phyloP scores from a whole-genome alignment of 2,888 invertebrate species.

The Tipula lateralis region DNA sequence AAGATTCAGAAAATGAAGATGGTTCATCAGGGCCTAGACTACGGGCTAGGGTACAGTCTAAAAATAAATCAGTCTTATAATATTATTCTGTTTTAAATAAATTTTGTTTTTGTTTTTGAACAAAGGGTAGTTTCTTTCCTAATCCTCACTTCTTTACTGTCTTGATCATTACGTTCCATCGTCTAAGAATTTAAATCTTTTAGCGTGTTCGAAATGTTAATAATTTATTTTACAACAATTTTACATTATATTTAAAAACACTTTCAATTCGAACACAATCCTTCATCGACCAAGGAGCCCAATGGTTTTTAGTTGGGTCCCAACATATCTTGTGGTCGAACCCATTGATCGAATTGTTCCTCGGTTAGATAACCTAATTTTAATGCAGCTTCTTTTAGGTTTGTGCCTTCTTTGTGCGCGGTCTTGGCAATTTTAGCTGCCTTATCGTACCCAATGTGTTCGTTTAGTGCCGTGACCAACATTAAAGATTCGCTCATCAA shows the following conservation, averaged over 20 bases:
- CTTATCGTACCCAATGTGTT: conserved; percentile 97
- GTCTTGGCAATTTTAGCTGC: conserved; percentile 95
- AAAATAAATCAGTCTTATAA: not conserved
- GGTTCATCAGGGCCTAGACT: not conserved
- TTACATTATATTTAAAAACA: not conserved
- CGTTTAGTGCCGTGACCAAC: conserved; percentile 96
- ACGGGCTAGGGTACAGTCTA: not conserved
- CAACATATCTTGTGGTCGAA: conserved; percentile 85
- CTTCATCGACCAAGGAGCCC: not conserved
- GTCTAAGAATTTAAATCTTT: not conserved
- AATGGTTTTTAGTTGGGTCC: conserved; percentile 65
- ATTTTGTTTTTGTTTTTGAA: conserved; percentile 12
- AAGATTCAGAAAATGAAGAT: conserved; percentile 25
- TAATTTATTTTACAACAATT: not conserved
- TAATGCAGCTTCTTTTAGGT: conserved; percentile 81
- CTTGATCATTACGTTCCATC: not conserved
- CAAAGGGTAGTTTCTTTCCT: not conserved
- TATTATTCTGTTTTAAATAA: not conserved
- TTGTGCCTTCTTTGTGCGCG: conserved; percentile 86
- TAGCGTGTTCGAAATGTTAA: not conserved
- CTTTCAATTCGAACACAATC: not conserved
- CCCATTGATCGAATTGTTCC: conserved; percentile 86
- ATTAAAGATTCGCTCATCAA: conserved; percentile 91
- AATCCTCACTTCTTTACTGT: too few species aligned
- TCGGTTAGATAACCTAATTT: conserved; percentile 76